Conservation (phyloP, 2,113 vertebrate genomes). For the Cacatua alba region DNA sequence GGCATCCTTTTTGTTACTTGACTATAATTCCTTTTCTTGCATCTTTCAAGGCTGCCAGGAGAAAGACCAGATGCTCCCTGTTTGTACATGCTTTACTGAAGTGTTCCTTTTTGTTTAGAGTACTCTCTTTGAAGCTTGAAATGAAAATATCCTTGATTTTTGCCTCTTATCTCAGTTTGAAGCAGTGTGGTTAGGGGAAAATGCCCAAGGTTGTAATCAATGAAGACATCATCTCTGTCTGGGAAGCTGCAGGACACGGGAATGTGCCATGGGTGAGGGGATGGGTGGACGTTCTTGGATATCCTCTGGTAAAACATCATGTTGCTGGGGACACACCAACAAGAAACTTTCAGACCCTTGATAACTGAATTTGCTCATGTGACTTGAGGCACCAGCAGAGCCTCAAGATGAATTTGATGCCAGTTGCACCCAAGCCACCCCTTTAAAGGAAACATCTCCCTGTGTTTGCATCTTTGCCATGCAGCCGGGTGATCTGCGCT, state of each 20-base stretch:
- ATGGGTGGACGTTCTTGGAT: neutral
- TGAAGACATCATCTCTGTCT: neutral
- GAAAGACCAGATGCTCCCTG: slow-evolving; percentile 7
- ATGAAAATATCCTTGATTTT: neutral
- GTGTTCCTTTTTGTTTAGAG: neutral
- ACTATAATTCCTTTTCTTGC: neutral
- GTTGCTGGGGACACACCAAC: neutral
- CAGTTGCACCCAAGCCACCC: fast-evolving
- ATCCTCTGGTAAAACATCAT: neutral
- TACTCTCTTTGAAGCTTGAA: slow-evolving; percentile 1
- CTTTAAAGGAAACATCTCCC: neutral
- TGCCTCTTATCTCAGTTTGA: neutral
- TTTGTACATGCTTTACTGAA: neutral
- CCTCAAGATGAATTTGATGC: neutral
- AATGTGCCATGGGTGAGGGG: neutral
- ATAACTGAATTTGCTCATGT: neutral
- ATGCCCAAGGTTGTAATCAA: neutral
- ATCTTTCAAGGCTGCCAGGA: neutral
- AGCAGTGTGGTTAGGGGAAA: neutral
- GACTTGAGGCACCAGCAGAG: neutral
- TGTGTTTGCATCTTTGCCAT: neutral
- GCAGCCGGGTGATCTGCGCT: neutral
- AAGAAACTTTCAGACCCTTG: neutral
- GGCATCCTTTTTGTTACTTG: neutral
- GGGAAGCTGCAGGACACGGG: neutral